Base-by-base conservation (phyloP, 2,888 invertebrate genomes). In the Odontocolon sp. region DNA sequence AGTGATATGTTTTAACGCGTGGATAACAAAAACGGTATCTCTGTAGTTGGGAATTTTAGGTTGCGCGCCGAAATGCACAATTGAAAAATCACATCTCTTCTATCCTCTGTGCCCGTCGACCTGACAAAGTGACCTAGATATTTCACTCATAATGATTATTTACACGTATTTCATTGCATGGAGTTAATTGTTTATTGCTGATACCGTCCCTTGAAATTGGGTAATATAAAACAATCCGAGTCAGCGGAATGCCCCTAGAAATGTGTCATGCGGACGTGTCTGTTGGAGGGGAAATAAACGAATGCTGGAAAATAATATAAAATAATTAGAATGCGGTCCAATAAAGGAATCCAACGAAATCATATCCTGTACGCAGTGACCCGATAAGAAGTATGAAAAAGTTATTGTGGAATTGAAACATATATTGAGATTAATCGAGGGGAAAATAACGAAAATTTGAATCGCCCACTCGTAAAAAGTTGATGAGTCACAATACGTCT, bases 131-230 rank as follows among this genome's bases (percentile, higher is more conserved):
- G 70, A 70, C 66, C 69, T 45, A 76, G 47, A 69, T 54, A 66
- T 42, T 57, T n/a, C 33, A 36, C 36, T 47, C 61, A 66, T 69
- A 69, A 75, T 70, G 70, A 76, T 66, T 66, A 70, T 70, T 70
- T 76, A 38, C 47, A 36, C 14, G 50, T 56, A 52, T 66, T 67
- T 70, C 66, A 76, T 66, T 70, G 45, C 59, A 45, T 6, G 66
- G 38, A 70, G 71, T 70, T 76, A 70, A 76, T 76, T 66, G 70
- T 47, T 6, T 26, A 33, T 64, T 33, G 33, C 18, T 31, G 31
- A 54, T 18, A 28, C 56, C 28, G 61, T 56, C 31, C 23, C 52
- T 16, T 33, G 28, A 61, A 59, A 70, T 70, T 61, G 36, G 28
- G 23, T 42, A 66, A 75, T 66, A 52, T 40, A 57, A 64, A 64